phyloP scores from a whole-genome alignment of 1,140 invertebrate species.

The Coptotermes formosanus region DNA sequence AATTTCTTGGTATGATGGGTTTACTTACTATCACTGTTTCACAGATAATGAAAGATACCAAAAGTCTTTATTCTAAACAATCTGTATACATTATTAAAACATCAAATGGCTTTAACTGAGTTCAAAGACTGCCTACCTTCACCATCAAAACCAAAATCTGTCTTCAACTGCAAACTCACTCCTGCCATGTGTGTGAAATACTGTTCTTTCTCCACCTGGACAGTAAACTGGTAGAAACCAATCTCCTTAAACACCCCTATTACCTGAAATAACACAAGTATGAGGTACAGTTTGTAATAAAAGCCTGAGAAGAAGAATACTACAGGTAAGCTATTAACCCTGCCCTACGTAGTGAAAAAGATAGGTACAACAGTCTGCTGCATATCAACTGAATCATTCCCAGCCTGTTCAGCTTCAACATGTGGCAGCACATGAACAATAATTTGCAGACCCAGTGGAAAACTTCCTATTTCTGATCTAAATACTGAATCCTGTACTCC shows the following conservation, averaged over 20 bases:
- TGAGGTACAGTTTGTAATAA: neutral
- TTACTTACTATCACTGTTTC: neutral
- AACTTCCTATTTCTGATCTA: too few relatives aligned
- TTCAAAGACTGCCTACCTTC: slow-evolving; percentile 22
- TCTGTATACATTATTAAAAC: neutral
- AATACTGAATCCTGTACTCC: too few relatives aligned
- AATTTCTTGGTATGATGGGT: neutral
- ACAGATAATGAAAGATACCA: neutral
- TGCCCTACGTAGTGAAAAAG: too few relatives aligned
- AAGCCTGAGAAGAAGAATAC: too few relatives aligned
- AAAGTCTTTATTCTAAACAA: neutral
- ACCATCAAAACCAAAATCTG: slow-evolving; percentile 11
- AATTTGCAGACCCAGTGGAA: too few relatives aligned
- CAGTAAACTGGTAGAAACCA: slow-evolving; percentile 34
- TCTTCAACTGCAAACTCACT: slow-evolving; percentile 34
- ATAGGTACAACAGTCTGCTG: too few relatives aligned
- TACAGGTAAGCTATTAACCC: too few relatives aligned
- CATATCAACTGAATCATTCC: too few relatives aligned
- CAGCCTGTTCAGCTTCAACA: too few relatives aligned
- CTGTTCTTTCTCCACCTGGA: slow-evolving; percentile 36
- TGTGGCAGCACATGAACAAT: too few relatives aligned
- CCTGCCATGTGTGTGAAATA: slow-evolving; percentile 35
- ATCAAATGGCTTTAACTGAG: slow-evolving; percentile 25
- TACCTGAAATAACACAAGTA: slow-evolving; percentile 31
- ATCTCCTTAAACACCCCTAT: slow-evolving; percentile 31